phyloP scores from a whole-genome alignment of 1,140 invertebrate species.

The Megalopta genalis region DNA sequence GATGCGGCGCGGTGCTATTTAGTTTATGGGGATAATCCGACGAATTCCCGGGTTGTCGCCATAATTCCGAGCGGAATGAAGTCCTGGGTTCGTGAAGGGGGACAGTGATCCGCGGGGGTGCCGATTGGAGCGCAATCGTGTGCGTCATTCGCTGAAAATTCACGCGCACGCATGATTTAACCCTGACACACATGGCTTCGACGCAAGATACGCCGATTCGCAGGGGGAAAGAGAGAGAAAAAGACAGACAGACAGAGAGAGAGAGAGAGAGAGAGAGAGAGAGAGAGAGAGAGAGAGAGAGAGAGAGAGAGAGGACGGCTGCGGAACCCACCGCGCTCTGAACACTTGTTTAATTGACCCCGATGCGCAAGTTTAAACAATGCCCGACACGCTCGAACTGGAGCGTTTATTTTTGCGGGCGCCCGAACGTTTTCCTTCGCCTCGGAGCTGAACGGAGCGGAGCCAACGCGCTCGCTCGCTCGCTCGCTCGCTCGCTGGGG shows the following conservation, averaged over 20 bases:
- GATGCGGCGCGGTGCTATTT: neutral
- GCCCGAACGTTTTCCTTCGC: neutral
- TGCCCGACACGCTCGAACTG: constrained; percentile 28
- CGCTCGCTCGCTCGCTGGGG: too few species aligned
- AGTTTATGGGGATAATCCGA: neutral
- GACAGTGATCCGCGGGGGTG: neutral
- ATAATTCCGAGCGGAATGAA: constrained; percentile 11
- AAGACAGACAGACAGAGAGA: too few species aligned
- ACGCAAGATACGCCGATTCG: constrained; percentile 1
- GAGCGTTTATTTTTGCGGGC: constrained; percentile 29
- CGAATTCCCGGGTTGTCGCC: neutral
- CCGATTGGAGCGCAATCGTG: neutral
- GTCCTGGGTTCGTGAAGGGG: constrained; percentile 13
- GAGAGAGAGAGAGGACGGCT: too few species aligned
- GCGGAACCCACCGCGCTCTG: neutral
- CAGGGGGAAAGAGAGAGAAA: neutral
- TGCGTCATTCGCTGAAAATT: constrained; percentile 1
- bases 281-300: neutral
- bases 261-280: neutral
- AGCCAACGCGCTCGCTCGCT: too few species aligned
- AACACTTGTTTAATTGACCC: constrained; percentile 50
- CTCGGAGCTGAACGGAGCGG: too few species aligned
- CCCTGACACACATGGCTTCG: constrained; percentile 40
- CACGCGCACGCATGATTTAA: constrained; percentile 25
- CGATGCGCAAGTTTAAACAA: constrained; percentile 30